Evolutionary conservation across 2,797 vertebrate species (phyloP), one percentile per base, ranked within the genome.

Genomic region (Paratrypauchen microcephalus): DNA sequence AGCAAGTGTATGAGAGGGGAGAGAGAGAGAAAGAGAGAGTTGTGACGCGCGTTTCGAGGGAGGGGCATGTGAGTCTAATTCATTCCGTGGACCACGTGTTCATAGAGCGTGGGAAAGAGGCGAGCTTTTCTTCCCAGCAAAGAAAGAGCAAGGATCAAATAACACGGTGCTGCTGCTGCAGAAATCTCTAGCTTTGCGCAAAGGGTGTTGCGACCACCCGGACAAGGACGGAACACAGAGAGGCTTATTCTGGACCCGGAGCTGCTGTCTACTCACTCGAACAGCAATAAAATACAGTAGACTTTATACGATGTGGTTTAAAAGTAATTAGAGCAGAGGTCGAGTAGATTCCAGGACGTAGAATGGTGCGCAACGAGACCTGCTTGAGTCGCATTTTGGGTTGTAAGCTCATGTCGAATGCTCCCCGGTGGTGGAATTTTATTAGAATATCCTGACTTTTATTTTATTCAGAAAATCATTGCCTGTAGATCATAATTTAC

Each of bases 81-180:
- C 95, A 96, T 95, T 95, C 88, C 85, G 82, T 74, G 77, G 77
- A 96, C 96, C 95, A 98, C 96, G 96, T 97, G 96, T 94, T 90
- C 87, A 87, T 92, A 86, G 96, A 99, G 97, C 97, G 97, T 99
- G 97, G 97, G 97, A 99, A 99, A 97, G 95, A 96, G 94, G 94
- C 94, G 94, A 95, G 95, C 92, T 92, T 96, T 97, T 97, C 95
- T 98, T 98, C 97, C 97, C 97, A 98, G 95, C 95, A 75, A 94
- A 92, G 89, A 92, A 94, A 93, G 92, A 93, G 93, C 89, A 87
- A 82, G 93, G 92, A 93, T 94, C 94, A 92, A 92, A 93, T 94
- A 93, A 93, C 94, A 91, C 76, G 86, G 89, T 82, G 87, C 87
- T 88, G 85, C 87, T 88, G 85, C 88, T 69, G 90, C 91, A 89